phyloP scores from a whole-genome alignment of 2,888 invertebrate genomes.

The Ceriagrion tenellum region DNA sequence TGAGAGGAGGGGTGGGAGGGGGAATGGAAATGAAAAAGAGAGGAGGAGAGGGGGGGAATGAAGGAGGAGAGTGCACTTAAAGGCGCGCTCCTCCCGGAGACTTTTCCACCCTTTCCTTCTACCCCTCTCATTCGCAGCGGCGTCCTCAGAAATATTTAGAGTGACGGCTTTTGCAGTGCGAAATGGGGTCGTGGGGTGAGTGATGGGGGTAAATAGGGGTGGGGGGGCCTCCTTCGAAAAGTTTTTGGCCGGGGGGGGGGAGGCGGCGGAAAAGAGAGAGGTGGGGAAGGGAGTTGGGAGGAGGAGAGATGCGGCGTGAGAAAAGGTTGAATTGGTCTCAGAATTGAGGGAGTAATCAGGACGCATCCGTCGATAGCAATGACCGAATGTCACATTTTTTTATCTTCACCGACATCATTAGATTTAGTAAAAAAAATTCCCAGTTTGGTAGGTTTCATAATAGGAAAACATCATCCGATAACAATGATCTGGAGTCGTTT shows the following conservation, averaged over 20 bases:
- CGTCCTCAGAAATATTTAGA: constrained; percentile 56
- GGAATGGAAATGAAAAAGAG: constrained; percentile 12
- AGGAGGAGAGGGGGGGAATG: not conserved
- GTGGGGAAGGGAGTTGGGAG: not conserved
- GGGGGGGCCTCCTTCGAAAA: not conserved
- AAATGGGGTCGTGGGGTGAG: not conserved
- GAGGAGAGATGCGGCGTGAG: too few relatives aligned
- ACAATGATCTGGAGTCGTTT: too few relatives aligned
- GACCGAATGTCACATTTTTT: too few relatives aligned
- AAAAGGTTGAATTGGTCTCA: too few relatives aligned
- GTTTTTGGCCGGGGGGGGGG: not conserved
- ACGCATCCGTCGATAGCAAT: too few relatives aligned
- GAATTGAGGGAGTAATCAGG: too few relatives aligned
- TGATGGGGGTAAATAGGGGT: too few relatives aligned
- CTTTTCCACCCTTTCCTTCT: too few relatives aligned
- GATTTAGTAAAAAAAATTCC: too few relatives aligned
- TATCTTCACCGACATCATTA: too few relatives aligned
- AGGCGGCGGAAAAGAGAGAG: not conserved
- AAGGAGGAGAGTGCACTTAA: constrained; percentile 18
- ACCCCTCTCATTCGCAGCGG: not conserved
- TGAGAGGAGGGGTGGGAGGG: not conserved
- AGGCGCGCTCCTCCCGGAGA: not conserved
- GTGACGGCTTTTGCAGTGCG: constrained; percentile 58
- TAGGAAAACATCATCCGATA: too few relatives aligned
- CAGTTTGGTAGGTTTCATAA: too few relatives aligned